Evolutionary conservation across 2,797 vertebrate genomes (phyloP), one percentile per base, ranked within the genome.

Genomic region (Microctenopoma steveboyesi): DNA sequence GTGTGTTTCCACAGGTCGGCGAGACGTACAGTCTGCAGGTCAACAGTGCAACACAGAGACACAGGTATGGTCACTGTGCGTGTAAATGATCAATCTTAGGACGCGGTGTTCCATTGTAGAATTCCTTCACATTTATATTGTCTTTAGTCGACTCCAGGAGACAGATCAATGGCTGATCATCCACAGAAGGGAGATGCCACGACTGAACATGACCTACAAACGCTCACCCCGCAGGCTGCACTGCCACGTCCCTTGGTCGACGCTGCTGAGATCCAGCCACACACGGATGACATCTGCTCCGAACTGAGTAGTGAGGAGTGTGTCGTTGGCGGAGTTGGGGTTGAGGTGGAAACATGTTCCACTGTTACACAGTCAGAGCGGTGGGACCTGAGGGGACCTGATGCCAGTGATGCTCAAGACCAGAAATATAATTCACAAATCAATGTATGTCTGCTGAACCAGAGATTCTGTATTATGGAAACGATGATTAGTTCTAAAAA

Each of bases 21-120:
- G 22, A 54, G 46, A 64, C 0, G 1, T 54, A 33, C 73, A 72
- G 55, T 51, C 64, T 63, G 49, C 52, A 72, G 72, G 73, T 18
- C 65, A 82, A 52, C 78, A 80, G 7, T n/a, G 7, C 74, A 72
- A 7, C 66, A 58, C 61, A 64, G 59, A 48, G 22, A 55, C n/a
- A 68, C 77, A 81, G 79, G 89, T 92, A 69, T 64, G 64, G 40
- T 5, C 40, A 42, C 22, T 30, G 9, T 59, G 5, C 45, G 15
- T 51, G 16, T 57, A 45, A 5, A 65, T 22, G 22, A 16, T 0
- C 67, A 12, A 55, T 25, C 0, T 5, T 2, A 39, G 68, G 54
- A 48, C 27, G 28, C 14, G 46, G 0, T 47, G 48, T 59, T 14
- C 13, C 11, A 14, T 7, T 33, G 2, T 58, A 27, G 28, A 7